Base-by-base conservation (phyloP, 2,888 invertebrate species). In the Metopia argyrocephala region DNA sequence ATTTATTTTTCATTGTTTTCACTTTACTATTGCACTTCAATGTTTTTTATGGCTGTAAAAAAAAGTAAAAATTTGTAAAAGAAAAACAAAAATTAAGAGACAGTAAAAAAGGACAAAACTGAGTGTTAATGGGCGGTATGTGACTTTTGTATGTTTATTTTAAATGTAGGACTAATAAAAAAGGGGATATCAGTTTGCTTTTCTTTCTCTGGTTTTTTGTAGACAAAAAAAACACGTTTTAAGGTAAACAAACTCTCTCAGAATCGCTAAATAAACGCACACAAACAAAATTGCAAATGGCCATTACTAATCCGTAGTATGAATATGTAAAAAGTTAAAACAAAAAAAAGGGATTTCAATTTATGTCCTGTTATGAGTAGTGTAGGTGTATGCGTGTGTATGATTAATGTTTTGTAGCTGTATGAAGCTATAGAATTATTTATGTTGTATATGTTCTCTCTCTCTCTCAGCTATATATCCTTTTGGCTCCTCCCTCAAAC, bases 101-200 rank as follows among this genome's bases (percentile, higher is more conserved):
- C 56, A 66, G 18, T 57, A 65, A 73, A 62, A 50, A 50, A n/a
- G n/a, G 21, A n/a, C 15, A 73, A 80, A 81, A 83, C 75, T 81
- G 83, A 79, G 78, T 79, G 78, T 79, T 78, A 84, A 84, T 84
- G 84, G 83, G 84, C 84, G 84, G 73, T 78, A 83, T 83, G 83
- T 84, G 84, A 83, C 83, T 82, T 71, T 27, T 45, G 6, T 20
- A 9, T 52, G 9, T 68, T 56, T 62, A 54, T 66, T 61, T 65
- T 6, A 61, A n/a, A 21, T 25, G 46, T 18, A 28, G 66, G 20
- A 31, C 27, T 71, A 64, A 38, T 56, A 78, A 27, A 27, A 66
- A 61, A 65, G 5, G 15, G 25, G 12, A 31, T 31, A 9, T 31
- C 31, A 38, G 9, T 9, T 12, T 31, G 1, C 31, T 31, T 31